Conservation (phyloP, 2,888 invertebrate species). For the Noctua janthina region DNA sequence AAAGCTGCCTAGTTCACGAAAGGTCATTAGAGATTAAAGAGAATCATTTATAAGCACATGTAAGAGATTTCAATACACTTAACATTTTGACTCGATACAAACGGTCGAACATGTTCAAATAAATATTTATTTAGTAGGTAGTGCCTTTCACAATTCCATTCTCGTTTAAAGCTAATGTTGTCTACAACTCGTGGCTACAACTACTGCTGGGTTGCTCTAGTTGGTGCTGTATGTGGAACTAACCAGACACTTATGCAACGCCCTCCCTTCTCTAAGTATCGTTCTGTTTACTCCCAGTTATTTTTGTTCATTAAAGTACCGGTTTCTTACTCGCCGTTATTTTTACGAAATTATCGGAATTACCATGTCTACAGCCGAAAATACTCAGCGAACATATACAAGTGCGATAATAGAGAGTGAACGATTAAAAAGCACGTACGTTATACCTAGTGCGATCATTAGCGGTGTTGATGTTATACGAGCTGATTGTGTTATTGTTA, state of each 20-base stretch:
- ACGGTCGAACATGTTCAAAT: conserved; percentile 6
- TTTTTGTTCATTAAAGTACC: conserved; percentile 38
- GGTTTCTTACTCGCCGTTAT: conserved; percentile 10
- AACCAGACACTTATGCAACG: conserved; percentile 33
- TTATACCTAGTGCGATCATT: conserved; percentile 7
- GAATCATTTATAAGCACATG: conserved; percentile 11
- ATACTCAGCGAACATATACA: conserved; percentile 10
- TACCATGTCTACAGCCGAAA: conserved; percentile 13
- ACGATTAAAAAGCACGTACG: conserved; percentile 7
- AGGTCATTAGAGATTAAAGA: conserved; percentile 14
- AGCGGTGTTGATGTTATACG: conserved; percentile 31
- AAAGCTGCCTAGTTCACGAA: neutral
- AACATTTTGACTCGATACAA: conserved; percentile 7
- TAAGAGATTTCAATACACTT: conserved; percentile 14
- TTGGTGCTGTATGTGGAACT: conserved; percentile 38
- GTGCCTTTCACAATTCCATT: conserved; percentile 19
- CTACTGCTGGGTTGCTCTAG: conserved; percentile 7
- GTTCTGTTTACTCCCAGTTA: conserved; percentile 48
- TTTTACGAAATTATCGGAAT: conserved; percentile 27
- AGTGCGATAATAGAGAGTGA: conserved; percentile 10
- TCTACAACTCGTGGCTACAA: conserved; percentile 10
- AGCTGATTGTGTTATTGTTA: conserved; percentile 29
- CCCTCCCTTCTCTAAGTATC: conserved; percentile 1
- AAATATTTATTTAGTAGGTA: conserved; percentile 31
- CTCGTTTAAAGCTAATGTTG: conserved; percentile 1